Base-by-base conservation (phyloP, 1,140 invertebrate genomes). In the Caenorhabditis brenneri region DNA sequence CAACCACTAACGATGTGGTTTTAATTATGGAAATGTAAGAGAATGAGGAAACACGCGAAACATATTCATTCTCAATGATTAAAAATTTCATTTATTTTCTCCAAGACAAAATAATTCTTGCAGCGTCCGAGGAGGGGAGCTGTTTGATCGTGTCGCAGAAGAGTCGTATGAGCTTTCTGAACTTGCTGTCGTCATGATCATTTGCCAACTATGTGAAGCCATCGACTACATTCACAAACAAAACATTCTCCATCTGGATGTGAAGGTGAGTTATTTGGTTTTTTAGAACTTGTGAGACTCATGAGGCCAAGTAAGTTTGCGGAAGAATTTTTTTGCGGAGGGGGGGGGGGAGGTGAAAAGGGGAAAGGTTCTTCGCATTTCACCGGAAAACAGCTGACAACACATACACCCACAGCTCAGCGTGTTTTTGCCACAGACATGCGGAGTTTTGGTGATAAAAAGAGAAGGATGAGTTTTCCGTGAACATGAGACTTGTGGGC, bases 11-110 rank as follows among this genome's bases (percentile, higher is more conserved):
- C 31, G 91, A 93, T 79, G 92, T 93, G 55, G 92, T 93, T 69
- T 89, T 93, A 1, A 91, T 93, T 33, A 90, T 93, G 78, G 93
- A 93, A 89, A 90, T 93, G 93, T 93, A 93, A 95, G 95, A 94
- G 88, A 42, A 42, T 24, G 36, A 10, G 36, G 24, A 39, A 36
- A 19, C 5, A 39, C 15, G 16, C 36, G 15, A 9, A 33, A 36
- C 9, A 58, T n/a, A 65, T 36, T 5, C 22, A 2, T 22, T 65
- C n/a, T n/a, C n/a, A n/a, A n/a, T n/a, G n/a, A n/a, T n/a, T n/a
- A n/a, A n/a, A n/a, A n/a, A n/a, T n/a, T 16, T 36, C 1, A 29
- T 65, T 19, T 46, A 12, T n/a, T 6, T 16, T 2, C n/a, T 51
- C 6, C 2, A 1, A 16, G 19, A 6, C 1, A 51, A 24, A 0